Percentiles rank a stretch among this genome's conserved stretches.
These are phyloP conservation scores for Schizothorax lantsangensis DNA, from an alignment of 2,797 vertebrate species.

Conservation along the genomic window DNA sequence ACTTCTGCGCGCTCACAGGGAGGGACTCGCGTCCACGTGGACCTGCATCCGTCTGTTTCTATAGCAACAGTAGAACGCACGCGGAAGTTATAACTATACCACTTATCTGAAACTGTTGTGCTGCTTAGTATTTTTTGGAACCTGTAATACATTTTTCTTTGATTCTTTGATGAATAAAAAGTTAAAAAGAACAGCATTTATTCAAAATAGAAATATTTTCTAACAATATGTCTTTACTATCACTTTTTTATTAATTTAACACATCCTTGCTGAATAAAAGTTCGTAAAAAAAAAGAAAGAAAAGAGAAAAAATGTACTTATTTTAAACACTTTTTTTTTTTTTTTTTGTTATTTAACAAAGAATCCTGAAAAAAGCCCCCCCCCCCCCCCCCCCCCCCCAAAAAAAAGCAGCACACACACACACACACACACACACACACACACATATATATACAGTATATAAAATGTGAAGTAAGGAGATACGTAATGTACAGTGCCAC, in stretches of 20 bases:
- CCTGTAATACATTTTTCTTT: not conserved
- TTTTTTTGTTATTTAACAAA: too few species aligned
- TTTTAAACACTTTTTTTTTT: too few species aligned
- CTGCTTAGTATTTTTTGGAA: not conserved
- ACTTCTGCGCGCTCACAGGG: constrained; percentile 32
- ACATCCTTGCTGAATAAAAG: too few species aligned
- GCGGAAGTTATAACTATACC: constrained; percentile 32
- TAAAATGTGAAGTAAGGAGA: not conserved
- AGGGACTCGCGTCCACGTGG: constrained; percentile 40
- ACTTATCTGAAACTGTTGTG: not conserved
- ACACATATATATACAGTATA: too few species aligned
- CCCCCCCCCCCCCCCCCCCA: too few species aligned
- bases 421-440: too few species aligned
- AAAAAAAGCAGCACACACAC: too few species aligned
- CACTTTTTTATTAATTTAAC: too few species aligned
- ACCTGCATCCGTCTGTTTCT: constrained; percentile 46
- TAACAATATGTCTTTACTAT: not conserved
- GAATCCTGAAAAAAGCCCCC: too few species aligned
- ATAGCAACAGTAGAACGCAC: constrained; percentile 59
- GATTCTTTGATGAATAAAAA: not conserved
- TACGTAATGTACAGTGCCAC: not conserved
- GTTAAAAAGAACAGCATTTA: not conserved
- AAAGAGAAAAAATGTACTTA: too few species aligned
- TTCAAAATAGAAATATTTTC: not conserved
- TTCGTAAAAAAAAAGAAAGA: too few species aligned